Percentiles rank a stretch among this genome's conserved stretches.
Conservation (phyloP, 2,113 vertebrate genomes). For the Tiliqua scincoides region DNA sequence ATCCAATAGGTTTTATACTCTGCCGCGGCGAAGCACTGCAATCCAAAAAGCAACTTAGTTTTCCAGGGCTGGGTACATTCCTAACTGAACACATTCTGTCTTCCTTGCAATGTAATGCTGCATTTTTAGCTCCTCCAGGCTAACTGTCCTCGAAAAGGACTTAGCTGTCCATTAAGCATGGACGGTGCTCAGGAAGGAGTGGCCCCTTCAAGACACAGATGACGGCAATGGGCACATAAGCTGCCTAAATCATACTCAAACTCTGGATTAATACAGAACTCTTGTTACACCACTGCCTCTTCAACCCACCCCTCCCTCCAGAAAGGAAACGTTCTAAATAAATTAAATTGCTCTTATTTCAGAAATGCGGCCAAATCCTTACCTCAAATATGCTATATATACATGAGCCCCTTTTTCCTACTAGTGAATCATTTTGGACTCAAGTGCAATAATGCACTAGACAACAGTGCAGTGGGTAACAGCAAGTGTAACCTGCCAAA, state of each 20-base stretch:
- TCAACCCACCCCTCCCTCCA: background rate
- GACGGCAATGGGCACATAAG: background rate
- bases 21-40: background rate
- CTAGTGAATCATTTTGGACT: background rate
- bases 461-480: background rate
- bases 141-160: background rate
- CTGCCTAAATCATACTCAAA: background rate
- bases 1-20: background rate
- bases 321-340: background rate
- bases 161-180: background rate
- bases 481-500: background rate
- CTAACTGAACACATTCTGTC: background rate
- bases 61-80: background rate
- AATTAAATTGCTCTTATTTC: conserved; percentile 6
- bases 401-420: background rate
- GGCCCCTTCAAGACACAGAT: background rate
- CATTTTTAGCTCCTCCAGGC: background rate
- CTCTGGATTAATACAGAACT: background rate
- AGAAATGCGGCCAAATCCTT: background rate
- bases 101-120: background rate
- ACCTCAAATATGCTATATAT: background rate
- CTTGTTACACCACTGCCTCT: background rate
- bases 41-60: background rate
- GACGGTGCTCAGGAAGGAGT: background rate
- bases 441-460: background rate